Conservation (phyloP, 1,140 invertebrate genomes). For the Augochlora pura region DNA sequence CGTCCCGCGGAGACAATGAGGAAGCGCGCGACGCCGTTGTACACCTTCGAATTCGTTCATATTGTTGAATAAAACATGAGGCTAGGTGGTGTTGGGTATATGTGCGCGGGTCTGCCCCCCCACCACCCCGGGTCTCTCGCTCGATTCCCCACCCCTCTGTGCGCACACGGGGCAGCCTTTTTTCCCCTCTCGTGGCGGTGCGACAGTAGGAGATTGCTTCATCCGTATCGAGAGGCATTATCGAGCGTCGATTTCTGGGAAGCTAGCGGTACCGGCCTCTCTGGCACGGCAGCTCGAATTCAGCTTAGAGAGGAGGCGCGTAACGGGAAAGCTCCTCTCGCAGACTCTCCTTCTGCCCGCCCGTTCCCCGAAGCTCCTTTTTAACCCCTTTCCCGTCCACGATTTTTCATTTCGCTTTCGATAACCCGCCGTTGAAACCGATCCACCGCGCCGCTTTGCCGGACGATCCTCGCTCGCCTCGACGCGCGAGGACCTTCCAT, state of each 20-base stretch:
- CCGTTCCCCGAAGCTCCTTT: conserved; percentile 37
- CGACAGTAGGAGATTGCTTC: conserved; percentile 67
- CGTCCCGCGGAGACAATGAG: conserved; percentile 18
- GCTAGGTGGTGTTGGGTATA: conserved; percentile 28
- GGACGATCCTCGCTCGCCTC: too few species aligned
- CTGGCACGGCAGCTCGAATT: conserved; percentile 54
- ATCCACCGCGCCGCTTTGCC: background rate
- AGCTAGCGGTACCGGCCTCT: conserved; percentile 67
- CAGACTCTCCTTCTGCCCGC: conserved; percentile 4
- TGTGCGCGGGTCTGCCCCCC: conserved; percentile 33
- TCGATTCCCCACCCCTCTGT: conserved; percentile 20
- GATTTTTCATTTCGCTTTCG: conserved; percentile 66
- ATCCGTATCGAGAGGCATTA: conserved; percentile 69
- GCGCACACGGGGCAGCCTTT: conserved; percentile 41
- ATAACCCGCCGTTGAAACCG: conserved; percentile 3
- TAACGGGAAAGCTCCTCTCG: conserved; percentile 61
- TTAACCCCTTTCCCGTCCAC: background rate
- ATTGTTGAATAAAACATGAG: conserved; percentile 58
- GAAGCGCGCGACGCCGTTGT: conserved; percentile 34
- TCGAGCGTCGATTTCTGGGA: conserved; percentile 69
- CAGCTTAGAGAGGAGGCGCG: conserved; percentile 61
- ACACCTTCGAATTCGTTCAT: conserved; percentile 52
- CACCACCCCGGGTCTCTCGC: too few species aligned
- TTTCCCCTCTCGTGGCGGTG: conserved; percentile 58
- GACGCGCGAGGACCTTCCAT: too few species aligned